phyloP scores from a whole-genome alignment of 2,797 vertebrate genomes.

The Sebastes goodei region DNA sequence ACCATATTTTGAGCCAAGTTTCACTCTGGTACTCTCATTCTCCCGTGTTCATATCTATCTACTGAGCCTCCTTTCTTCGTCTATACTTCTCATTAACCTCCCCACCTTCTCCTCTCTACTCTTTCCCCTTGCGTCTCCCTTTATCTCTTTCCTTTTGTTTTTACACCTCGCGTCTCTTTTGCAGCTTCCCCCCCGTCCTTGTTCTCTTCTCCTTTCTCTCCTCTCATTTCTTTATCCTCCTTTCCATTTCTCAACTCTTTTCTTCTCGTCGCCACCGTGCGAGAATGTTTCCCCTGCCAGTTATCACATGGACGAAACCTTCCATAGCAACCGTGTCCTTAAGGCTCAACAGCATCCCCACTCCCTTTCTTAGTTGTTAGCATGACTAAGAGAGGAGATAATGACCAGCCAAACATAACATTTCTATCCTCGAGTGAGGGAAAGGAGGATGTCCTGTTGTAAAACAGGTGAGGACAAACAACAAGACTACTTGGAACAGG shows the following conservation, averaged over 20 bases:
- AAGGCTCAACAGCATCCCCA: background rate
- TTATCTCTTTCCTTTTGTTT: background rate
- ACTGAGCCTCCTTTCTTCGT: background rate
- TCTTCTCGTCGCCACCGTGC: background rate
- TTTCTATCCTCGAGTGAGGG: background rate
- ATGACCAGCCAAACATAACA: background rate
- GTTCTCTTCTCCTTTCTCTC: background rate
- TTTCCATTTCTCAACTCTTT: slow-evolving; percentile 7
- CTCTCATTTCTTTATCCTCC: background rate
- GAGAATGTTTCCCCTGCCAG: background rate
- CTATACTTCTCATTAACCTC: background rate
- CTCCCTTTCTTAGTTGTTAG: background rate
- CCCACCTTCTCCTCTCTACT: background rate
- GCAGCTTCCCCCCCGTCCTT: background rate
- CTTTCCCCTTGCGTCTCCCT: background rate
- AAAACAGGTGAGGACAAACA: background rate
- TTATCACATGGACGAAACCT: background rate
- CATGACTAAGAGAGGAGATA: background rate
- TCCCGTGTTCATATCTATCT: background rate
- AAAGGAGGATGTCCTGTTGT: slow-evolving; percentile 1
- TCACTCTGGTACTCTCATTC: background rate
- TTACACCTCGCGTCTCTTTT: background rate
- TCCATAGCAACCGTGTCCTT: background rate
- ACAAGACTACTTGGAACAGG: background rate
- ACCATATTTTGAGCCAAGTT: background rate